These are phyloP conservation scores for Sebastes dallii DNA, from an alignment of 2,797 vertebrate species.

Conservation along the genomic window DNA sequence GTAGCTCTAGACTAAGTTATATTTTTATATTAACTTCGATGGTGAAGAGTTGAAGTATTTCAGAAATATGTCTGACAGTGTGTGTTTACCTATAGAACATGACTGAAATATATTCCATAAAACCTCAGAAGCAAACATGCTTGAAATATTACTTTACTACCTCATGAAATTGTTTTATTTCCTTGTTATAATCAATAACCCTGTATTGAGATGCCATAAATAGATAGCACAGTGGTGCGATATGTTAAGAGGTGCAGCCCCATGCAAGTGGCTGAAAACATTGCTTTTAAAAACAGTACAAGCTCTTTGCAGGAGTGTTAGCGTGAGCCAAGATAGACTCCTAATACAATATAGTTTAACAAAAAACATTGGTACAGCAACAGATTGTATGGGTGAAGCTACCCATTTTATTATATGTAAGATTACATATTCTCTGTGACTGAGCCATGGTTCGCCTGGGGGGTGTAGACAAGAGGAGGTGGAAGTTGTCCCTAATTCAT, in stretches of 20 bases:
- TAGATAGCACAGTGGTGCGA: neutral
- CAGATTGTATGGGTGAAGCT: constrained; percentile 5
- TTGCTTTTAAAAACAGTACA: neutral
- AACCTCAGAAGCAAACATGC: neutral
- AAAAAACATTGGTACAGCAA: constrained; percentile 7
- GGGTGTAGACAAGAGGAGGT: constrained; percentile 24
- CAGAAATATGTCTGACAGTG: neutral
- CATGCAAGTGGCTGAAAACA: neutral
- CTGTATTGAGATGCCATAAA: neutral
- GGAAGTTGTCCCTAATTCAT: constrained; percentile 36
- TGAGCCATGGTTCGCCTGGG: constrained; percentile 26
- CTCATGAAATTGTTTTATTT: neutral
- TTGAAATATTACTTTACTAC: neutral
- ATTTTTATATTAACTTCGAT: neutral
- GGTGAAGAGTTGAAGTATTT: neutral
- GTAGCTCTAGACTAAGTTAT: neutral
- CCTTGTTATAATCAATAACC: neutral
- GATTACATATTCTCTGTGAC: constrained; percentile 32
- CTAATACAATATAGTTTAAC: neutral
- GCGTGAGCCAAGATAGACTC: neutral
- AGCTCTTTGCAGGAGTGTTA: neutral
- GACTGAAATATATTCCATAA: neutral
- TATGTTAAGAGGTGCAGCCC: neutral
- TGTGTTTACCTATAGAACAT: neutral
- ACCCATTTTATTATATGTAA: constrained; percentile 5